Conservation (phyloP, 2,797 vertebrate genomes). For the Hippopotamyrus pictus region DNA sequence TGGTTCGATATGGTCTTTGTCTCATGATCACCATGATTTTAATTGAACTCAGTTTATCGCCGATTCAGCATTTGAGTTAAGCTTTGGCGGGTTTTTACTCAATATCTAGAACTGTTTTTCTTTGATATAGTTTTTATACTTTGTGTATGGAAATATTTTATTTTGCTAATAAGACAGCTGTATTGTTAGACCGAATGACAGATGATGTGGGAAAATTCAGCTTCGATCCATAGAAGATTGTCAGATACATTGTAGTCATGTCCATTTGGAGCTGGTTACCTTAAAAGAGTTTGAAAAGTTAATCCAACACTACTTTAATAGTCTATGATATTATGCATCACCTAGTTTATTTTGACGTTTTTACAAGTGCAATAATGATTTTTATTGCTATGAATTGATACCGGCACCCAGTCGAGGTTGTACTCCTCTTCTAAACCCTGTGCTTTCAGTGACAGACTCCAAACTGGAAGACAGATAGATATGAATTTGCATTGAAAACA, state of each 20-base stretch:
- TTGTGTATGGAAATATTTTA: neutral
- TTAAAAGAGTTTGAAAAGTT: neutral
- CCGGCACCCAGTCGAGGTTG: neutral
- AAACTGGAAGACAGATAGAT: neutral
- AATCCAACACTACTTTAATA: neutral
- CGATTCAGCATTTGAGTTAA: neutral
- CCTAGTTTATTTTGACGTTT: neutral
- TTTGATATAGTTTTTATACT: neutral
- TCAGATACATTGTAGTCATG: neutral
- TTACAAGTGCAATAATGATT: neutral
- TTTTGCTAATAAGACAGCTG: neutral
- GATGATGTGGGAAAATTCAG: neutral
- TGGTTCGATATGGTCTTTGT: neutral
- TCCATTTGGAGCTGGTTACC: neutral
- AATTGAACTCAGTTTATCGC: neutral
- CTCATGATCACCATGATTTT: neutral
- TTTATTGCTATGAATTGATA: neutral
- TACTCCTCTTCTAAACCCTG: neutral
- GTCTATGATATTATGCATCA: neutral
- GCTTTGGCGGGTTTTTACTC: neutral
- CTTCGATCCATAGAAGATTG: neutral
- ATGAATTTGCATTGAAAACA: neutral
- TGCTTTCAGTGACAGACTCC: neutral
- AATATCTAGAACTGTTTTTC: neutral
- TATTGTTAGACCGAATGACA: neutral